A percentile compares a stretch with the other conserved stretches of the same genome.
phyloP scores from a whole-genome alignment of 2,113 vertebrate species.

The Bos indicus region DNA sequence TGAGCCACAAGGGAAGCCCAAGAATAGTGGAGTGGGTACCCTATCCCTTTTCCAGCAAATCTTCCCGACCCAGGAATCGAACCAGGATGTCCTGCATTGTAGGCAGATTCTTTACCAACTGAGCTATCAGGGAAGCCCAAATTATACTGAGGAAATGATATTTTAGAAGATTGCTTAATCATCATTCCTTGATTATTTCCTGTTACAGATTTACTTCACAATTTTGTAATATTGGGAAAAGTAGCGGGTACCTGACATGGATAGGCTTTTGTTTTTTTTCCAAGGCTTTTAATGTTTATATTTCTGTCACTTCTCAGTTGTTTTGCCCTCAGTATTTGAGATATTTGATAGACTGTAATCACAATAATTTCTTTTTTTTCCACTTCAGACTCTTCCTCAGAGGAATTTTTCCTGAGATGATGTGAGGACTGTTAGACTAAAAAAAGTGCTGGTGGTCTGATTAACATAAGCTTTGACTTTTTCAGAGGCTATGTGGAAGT shows the following conservation, averaged over 20 bases:
- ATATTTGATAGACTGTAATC: neutral
- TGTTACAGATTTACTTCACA: neutral
- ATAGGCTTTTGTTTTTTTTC: neutral
- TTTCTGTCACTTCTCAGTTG: neutral
- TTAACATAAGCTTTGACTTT: neutral
- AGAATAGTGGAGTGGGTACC: neutral
- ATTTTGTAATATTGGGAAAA: neutral
- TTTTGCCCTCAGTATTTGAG: neutral
- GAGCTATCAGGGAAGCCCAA: neutral
- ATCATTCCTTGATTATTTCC: neutral
- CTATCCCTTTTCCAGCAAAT: neutral
- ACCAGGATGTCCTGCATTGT: neutral
- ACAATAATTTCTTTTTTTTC: neutral
- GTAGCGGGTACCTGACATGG: neutral
- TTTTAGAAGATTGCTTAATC: neutral
- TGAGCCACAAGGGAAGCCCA: neutral
- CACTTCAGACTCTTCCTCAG: neutral
- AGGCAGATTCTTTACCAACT: neutral
- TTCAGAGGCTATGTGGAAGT: constrained; percentile 93
- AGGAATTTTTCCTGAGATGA: neutral
- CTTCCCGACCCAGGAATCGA: neutral
- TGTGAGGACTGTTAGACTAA: neutral
- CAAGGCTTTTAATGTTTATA: neutral
- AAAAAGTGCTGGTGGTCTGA: neutral
- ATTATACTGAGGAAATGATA: neutral